phyloP scores from a whole-genome alignment of 2,797 vertebrate genomes.

The Tokudaia tokunoshimensis region DNA sequence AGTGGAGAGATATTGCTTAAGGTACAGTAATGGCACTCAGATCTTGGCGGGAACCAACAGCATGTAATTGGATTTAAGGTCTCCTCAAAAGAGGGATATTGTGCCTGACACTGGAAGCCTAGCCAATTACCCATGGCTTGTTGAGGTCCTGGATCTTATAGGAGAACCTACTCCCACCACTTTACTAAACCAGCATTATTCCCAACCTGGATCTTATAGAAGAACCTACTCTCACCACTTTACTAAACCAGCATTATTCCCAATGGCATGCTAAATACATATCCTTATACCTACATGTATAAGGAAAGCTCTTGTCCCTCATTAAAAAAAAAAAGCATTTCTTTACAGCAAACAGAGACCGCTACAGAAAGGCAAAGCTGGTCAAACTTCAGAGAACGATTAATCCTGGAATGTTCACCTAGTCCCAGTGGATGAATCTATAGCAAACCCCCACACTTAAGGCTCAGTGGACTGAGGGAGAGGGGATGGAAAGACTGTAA shows the following conservation, averaged over 20 bases:
- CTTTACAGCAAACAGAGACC: neutral
- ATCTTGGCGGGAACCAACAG: neutral
- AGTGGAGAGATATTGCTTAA: neutral
- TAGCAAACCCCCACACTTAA: neutral
- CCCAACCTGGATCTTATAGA: neutral
- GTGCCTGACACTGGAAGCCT: neutral
- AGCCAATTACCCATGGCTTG: neutral
- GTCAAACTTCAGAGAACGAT: neutral
- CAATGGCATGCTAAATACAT: neutral
- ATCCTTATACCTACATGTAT: neutral
- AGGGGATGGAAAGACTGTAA: neutral
- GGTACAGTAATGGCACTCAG: neutral
- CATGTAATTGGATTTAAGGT: neutral
- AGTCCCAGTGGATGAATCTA: neutral
- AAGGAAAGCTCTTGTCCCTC: neutral
- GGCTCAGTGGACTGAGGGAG: neutral
- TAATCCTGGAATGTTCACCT: neutral
- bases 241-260: neutral
- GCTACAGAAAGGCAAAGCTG: neutral
- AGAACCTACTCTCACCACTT: neutral
- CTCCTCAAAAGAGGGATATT: neutral
- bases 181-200: neutral
- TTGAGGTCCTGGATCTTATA: neutral
- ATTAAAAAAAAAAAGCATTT: neutral
- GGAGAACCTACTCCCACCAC: neutral